A percentile compares a stretch with the other conserved stretches of the same genome.
phyloP scores from a whole-genome alignment of 2,888 invertebrate genomes.

The Clitarchus hookeri region DNA sequence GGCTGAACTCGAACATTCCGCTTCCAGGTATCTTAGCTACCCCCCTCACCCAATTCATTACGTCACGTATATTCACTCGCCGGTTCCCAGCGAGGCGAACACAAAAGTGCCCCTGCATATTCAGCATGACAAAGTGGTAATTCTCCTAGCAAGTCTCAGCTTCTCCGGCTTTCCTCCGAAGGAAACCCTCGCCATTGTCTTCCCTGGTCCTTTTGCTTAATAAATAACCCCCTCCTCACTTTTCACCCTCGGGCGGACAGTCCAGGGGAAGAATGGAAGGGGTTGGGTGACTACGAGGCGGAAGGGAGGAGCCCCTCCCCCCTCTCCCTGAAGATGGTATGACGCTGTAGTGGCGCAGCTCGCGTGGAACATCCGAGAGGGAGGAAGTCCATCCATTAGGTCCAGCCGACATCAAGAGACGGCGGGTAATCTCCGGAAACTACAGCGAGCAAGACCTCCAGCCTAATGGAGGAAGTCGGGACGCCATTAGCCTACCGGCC shows the following conservation, averaged over 20 bases:
- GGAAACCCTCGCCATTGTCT: conserved; percentile 4
- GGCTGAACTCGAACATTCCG: too few species aligned
- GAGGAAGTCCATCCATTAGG: conserved; percentile 36
- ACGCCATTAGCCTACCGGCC: conserved; percentile 31
- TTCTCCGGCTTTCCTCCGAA: background rate
- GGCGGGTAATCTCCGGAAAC: conserved; percentile 34
- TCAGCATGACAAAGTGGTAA: background rate
- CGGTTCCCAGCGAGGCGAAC: background rate
- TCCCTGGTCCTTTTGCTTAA: background rate
- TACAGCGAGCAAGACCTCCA: conserved; percentile 31
- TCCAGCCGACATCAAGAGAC: conserved; percentile 33
- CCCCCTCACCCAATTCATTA: too few species aligned
- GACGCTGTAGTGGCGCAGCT: background rate
- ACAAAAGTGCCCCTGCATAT: background rate
- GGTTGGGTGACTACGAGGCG: background rate
- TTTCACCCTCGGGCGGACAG: background rate
- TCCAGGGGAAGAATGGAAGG: background rate
- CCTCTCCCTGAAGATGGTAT: background rate
- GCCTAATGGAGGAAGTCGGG: conserved; percentile 33
- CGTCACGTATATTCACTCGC: background rate
- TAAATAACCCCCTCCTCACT: background rate
- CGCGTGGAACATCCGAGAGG: background rate
- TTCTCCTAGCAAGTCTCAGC: background rate
- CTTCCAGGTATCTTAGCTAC: too few species aligned
- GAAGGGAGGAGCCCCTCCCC: too few species aligned